Conservation (phyloP, 2,113 vertebrate genomes). For the Probosciger aterrimus region DNA sequence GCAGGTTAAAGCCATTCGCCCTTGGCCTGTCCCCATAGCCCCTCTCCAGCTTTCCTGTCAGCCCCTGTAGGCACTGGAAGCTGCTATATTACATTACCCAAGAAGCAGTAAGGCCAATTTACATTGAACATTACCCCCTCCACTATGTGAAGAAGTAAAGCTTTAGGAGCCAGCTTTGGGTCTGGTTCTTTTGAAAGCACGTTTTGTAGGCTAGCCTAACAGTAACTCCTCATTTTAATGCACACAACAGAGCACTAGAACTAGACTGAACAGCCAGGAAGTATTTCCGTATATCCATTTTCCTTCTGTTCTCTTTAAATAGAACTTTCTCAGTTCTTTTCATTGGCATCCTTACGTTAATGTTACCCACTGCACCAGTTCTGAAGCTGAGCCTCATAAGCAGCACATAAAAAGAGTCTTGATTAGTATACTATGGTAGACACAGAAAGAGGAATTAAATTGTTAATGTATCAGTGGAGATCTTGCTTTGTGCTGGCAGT, state of each 20-base stretch:
- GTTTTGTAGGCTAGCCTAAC: not conserved
- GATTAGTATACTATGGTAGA: not conserved
- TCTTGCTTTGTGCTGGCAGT: not conserved
- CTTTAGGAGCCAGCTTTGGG: not conserved
- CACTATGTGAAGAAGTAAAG: not conserved
- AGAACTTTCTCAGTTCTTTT: not conserved
- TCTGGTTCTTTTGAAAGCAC: not conserved
- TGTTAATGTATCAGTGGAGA: not conserved
- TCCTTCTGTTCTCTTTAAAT: not conserved
- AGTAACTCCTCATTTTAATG: not conserved
- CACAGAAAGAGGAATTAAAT: not conserved
- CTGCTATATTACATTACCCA: not conserved
- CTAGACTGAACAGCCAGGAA: not conserved
- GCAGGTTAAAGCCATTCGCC: not conserved
- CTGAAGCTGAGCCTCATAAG: fast-evolving
- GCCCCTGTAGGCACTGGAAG: not conserved
- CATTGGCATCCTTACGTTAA: not conserved
- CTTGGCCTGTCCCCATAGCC: not conserved
- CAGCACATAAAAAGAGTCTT: not conserved
- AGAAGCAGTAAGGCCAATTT: not conserved
- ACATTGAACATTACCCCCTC: fast-evolving
- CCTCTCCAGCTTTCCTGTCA: not conserved
- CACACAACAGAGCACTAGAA: not conserved
- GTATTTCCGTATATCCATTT: not conserved
- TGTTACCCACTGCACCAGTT: not conserved